These are phyloP conservation scores for Dissostichus mawsoni DNA, from an alignment of 2,113 vertebrate species.

Conservation along the genomic window DNA sequence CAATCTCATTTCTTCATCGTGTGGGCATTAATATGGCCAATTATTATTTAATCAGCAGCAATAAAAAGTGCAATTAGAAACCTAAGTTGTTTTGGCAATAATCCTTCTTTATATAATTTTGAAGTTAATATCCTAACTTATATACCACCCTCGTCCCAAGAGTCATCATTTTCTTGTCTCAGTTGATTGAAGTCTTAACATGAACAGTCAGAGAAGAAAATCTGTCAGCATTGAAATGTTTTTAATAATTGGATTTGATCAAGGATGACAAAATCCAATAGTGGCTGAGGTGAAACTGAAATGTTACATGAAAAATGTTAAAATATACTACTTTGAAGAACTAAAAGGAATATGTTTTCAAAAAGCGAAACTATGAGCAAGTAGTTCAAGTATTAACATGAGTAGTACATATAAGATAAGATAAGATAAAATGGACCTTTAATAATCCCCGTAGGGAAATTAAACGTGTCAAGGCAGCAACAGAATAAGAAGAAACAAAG, in stretches of 20 bases:
- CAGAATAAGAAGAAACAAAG: no score
- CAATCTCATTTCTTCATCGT: neutral
- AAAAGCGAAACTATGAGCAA: neutral
- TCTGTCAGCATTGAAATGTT: neutral
- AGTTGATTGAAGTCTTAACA: conserved; percentile 8
- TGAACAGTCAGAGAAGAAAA: conserved; percentile 10
- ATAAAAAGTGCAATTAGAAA: conserved; percentile 15
- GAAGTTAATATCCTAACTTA: conserved; percentile 12
- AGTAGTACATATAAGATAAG: neutral
- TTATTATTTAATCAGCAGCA: conserved; percentile 27
- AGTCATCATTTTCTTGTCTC: neutral
- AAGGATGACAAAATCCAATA: conserved; percentile 11
- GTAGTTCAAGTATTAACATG: conserved; percentile 5
- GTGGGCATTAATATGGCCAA: neutral
- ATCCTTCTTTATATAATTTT: neutral
- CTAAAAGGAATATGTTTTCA: neutral
- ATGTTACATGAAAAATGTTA: conserved; percentile 8
- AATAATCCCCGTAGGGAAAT: no score
- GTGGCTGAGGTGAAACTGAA: conserved; percentile 6
- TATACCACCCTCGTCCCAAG: neutral
- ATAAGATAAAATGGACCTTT: no score
- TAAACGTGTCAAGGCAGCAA: no score
- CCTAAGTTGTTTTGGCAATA: conserved; percentile 10
- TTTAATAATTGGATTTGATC: conserved; percentile 33
- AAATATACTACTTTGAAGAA: conserved; percentile 11